Evolutionary conservation across 1,140 invertebrate genomes (phyloP).

Genomic region (Oedothorax gibbosus): DNA sequence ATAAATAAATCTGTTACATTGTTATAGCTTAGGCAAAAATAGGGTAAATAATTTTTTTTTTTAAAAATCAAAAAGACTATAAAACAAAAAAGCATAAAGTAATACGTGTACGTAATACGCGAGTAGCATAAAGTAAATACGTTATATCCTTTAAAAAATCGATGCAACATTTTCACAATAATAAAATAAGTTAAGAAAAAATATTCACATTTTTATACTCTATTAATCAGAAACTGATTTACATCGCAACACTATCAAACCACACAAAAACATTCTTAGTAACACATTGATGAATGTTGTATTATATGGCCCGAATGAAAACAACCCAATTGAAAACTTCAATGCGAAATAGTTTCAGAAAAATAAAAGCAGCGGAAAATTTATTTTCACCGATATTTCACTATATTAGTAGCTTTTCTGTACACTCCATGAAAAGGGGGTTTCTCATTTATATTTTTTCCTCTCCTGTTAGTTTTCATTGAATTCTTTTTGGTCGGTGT

Average conservation of each 20-base stretch:
- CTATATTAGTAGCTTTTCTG: conserved; percentile 24
- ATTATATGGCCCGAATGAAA: conserved; percentile 44
- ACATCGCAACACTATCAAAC: background rate
- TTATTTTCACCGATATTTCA: conserved; percentile 36
- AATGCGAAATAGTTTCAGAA: conserved; percentile 18
- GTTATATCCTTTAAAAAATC: no score
- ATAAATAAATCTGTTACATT: no score
- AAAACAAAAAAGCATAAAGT: no score
- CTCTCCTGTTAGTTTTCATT: background rate
- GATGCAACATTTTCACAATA: no score
- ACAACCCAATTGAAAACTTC: conserved; percentile 28
- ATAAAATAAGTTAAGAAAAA: no score
- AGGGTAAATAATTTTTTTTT: no score
- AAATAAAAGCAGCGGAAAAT: conserved; percentile 29
- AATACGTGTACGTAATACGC: no score
- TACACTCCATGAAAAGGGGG: conserved; percentile 1
- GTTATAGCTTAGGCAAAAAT: no score
- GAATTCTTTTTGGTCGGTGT: background rate
- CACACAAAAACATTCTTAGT: background rate
- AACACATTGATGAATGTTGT: conserved; percentile 37
- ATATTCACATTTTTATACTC: conserved; percentile 16
- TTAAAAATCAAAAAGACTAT: no score
- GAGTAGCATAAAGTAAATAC: no score
- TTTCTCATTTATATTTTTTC: background rate
- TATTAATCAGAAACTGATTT: conserved; percentile 43